Evolutionary conservation across 2,113 vertebrate genomes (phyloP), one percentile per base, ranked within the genome.

Genomic region (Platichthys stellatus): DNA sequence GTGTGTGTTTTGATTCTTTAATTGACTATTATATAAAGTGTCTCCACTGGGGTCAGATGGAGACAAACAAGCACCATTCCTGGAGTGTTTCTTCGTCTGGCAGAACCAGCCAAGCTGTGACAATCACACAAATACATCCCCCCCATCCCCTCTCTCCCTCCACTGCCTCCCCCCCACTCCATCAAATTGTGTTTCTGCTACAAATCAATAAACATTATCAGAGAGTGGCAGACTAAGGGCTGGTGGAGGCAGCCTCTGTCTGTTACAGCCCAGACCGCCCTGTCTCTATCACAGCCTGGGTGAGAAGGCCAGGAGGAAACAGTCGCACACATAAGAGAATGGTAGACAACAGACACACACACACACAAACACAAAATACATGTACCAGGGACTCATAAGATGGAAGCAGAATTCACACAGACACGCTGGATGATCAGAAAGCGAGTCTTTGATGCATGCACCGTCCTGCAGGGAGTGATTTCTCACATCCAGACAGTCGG

Each of bases 131-230:
- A 86, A 89, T 8, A 21, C n/a, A 2, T 28, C 28, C 62, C 28
- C 28, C 61, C 26, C 15, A 23, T 23, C 6, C 18, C 31, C 28
- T 59, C 62, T 17, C 73, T 21, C 49, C 15, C 35, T 2, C 60
- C 38, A 23, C 71, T 38, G 69, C 43, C 40, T 47, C 58, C 63
- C 81, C 76, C 76, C 80, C 72, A 83, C 88, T 90, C 93, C 86
- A 91, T 94, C 92, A 94, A 93, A 94, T 90, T 89, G 91, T 89
- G 87, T 90, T 91, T 91, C 86, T 90, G 88, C 90, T 68, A 81
- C 88, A 89, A 90, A 94, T 94, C 93, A 94, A 94, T 94, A 94
- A 93, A 94, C 94, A 94, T 94, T 92, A 94, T 93, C 93, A 94
- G 89, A 91, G 90, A 91, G 88, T 90, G 91, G 89, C 91, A 94